Conservation (phyloP, 2,113 vertebrate species). For the Tursiops truncatus region DNA sequence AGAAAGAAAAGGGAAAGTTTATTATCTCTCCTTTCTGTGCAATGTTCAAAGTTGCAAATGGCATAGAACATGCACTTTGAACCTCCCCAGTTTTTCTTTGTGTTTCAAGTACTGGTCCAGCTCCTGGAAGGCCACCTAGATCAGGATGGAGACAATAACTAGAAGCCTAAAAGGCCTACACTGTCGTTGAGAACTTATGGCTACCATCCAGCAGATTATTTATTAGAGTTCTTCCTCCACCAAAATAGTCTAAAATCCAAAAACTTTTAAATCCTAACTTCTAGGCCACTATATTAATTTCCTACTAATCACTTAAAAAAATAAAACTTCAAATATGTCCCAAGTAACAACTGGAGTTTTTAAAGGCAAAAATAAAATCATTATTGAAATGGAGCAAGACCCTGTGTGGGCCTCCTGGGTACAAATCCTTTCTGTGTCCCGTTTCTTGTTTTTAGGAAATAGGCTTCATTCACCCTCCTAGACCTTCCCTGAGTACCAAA, state of each 20-base stretch:
- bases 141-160: neutral
- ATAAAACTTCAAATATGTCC: neutral
- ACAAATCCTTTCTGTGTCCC: neutral
- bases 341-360: neutral
- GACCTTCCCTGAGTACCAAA: neutral
- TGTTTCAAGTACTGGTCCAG: constrained; percentile 1
- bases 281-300: neutral
- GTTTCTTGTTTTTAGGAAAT: neutral
- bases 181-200: neutral
- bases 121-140: neutral
- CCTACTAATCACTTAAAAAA: neutral
- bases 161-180: neutral
- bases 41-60: neutral
- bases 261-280: neutral
- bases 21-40: neutral
- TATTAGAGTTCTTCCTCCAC: neutral
- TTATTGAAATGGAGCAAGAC: neutral
- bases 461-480: neutral
- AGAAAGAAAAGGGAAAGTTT: neutral
- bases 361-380: constrained; percentile 25
- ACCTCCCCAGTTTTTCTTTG: neutral
- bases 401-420: neutral
- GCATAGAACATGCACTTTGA: neutral
- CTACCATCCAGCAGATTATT: neutral
- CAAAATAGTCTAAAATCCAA: neutral